These are phyloP conservation scores for Palaemon carinicauda DNA, from an alignment of 1,140 invertebrate genomes.

Conservation along the genomic window DNA sequence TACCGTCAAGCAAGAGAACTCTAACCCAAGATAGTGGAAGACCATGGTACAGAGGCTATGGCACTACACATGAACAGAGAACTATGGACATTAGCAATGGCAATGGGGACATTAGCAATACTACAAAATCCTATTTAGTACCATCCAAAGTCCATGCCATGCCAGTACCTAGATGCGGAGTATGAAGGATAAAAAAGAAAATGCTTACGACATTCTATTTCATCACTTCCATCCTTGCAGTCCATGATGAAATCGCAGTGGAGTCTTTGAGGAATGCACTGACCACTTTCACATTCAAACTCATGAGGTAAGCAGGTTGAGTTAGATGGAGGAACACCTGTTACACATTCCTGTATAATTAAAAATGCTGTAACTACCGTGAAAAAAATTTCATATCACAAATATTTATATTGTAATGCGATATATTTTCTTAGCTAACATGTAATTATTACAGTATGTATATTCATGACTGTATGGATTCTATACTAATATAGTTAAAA, in stretches of 20 bases:
- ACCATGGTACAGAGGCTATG: too few species aligned
- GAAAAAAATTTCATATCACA: neutral
- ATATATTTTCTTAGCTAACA: neutral
- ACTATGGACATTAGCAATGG: too few species aligned
- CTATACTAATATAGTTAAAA: too few species aligned
- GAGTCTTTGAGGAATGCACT: conserved; percentile 22
- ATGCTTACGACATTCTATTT: conserved; percentile 32
- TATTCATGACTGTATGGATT: too few species aligned
- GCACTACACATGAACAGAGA: too few species aligned
- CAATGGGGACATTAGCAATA: too few species aligned
- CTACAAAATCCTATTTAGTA: neutral
- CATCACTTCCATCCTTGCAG: conserved; percentile 43
- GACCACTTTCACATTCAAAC: conserved; percentile 6
- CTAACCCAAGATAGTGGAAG: too few species aligned
- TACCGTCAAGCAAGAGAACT: too few species aligned
- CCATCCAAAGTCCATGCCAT: neutral
- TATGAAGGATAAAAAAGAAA: neutral
- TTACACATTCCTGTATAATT: conserved; percentile 20
- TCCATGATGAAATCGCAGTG: conserved; percentile 47
- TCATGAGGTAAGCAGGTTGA: neutral
- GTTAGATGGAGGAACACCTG: conserved; percentile 17
- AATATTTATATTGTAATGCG: neutral
- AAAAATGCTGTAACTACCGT: too few species aligned
- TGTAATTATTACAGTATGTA: neutral
- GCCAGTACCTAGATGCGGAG: neutral